These are phyloP conservation scores for Trichacis sp. DNA, from an alignment of 2,888 invertebrate species.

Conservation along the genomic window DNA sequence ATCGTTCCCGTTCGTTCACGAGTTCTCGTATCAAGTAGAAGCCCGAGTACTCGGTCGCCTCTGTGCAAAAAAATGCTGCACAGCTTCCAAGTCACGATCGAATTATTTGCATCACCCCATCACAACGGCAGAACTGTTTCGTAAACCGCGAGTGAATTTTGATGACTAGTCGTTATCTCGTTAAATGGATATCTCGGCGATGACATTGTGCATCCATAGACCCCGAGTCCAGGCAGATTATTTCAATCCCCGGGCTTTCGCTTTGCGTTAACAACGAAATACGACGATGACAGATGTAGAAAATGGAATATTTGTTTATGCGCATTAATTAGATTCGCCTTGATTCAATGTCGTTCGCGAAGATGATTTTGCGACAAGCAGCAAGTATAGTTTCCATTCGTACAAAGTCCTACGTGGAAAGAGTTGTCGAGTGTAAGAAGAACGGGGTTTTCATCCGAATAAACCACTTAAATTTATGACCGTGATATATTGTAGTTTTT, in stretches of 20 bases:
- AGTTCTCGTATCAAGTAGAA: not conserved
- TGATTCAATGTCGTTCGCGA: not conserved
- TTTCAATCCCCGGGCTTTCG: not conserved
- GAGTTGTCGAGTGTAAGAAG: no score
- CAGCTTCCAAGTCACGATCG: slow-evolving; percentile 12
- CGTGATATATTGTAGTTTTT: no score
- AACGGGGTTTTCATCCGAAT: no score
- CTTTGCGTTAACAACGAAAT: slow-evolving; percentile 4
- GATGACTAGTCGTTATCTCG: slow-evolving; percentile 46
- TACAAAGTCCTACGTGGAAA: no score
- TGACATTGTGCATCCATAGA: slow-evolving; percentile 3
- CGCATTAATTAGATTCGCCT: not conserved
- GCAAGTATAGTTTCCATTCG: not conserved
- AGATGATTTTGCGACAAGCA: not conserved
- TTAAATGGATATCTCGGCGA: slow-evolving; percentile 8
- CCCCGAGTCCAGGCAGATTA: not conserved
- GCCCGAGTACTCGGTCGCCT: not conserved
- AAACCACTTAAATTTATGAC: no score
- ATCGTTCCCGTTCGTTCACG: not conserved
- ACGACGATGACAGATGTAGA: slow-evolving; percentile 3
- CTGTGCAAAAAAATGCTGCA: not conserved
- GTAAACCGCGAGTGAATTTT: slow-evolving; percentile 43
- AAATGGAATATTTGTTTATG: slow-evolving; percentile 8
- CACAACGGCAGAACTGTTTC: slow-evolving; percentile 10
- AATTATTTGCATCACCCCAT: slow-evolving; percentile 18